phyloP scores from a whole-genome alignment of 2,797 vertebrate genomes.

The Molothrus ater region DNA sequence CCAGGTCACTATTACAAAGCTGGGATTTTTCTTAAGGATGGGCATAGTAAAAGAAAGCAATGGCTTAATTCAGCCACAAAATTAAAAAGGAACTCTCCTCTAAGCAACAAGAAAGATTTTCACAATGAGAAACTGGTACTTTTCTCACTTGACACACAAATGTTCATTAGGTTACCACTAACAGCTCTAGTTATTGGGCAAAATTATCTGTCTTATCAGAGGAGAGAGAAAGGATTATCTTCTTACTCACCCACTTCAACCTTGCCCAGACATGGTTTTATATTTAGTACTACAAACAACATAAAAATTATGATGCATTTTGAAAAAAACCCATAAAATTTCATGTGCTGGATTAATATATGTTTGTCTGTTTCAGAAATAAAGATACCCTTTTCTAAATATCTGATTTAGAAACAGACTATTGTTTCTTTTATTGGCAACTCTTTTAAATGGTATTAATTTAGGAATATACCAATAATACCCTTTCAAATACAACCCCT shows the following conservation, averaged over 20 bases:
- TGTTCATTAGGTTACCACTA: background rate
- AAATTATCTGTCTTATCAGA: background rate
- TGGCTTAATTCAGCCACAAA: background rate
- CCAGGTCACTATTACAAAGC: background rate
- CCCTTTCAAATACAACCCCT: background rate
- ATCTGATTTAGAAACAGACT: background rate
- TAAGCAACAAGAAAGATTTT: background rate
- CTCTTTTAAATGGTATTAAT: background rate
- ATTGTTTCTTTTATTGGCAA: background rate
- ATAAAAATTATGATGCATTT: background rate
- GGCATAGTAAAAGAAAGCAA: background rate
- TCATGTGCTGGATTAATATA: background rate
- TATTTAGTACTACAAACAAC: background rate
- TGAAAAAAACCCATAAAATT: background rate
- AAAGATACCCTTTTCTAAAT: background rate
- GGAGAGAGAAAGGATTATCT: background rate
- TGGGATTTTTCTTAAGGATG: background rate
- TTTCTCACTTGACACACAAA: background rate
- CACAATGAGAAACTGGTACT: background rate
- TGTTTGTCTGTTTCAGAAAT: background rate
- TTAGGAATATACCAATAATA: background rate
- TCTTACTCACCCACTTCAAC: background rate
- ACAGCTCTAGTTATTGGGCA: background rate
- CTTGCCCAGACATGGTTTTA: background rate
- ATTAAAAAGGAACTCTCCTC: background rate